These are phyloP conservation scores for Synergus gifuensis DNA, from an alignment of 2,888 invertebrate species.

Conservation along the genomic window DNA sequence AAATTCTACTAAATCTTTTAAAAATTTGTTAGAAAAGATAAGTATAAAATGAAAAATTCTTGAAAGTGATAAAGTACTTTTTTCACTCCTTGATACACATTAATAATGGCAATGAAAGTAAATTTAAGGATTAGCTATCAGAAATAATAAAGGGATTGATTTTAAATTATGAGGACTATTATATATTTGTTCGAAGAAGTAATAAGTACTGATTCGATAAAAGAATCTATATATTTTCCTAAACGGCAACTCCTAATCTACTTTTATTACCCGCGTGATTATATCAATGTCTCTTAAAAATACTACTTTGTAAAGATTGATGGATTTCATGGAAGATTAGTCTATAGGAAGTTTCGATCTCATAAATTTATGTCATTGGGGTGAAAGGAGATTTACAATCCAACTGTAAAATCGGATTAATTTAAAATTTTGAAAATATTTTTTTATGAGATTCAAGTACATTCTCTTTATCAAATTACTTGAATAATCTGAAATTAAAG, in stretches of 20 bases:
- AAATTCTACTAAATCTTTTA: background rate
- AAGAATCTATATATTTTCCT: slow-evolving; percentile 9
- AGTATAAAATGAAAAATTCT: too few relatives aligned
- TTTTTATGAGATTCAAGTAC: too few relatives aligned
- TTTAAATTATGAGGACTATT: slow-evolving; percentile 18
- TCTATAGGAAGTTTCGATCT: background rate
- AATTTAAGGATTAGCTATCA: slow-evolving; percentile 7
- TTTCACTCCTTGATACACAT: background rate
- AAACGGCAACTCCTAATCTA: background rate
- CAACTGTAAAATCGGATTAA: background rate
- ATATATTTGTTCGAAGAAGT: background rate
- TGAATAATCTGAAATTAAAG: too few relatives aligned
- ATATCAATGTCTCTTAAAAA: background rate
- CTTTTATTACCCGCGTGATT: slow-evolving; percentile 17
- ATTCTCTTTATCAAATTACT: too few relatives aligned
- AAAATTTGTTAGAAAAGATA: too few relatives aligned
- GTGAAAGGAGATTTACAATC: background rate
- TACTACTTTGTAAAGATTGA: background rate
- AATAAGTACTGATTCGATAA: slow-evolving; percentile 28
- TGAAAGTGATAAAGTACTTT: too few relatives aligned
- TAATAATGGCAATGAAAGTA: background rate
- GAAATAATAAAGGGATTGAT: background rate
- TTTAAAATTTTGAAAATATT: too few relatives aligned
- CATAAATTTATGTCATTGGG: background rate
- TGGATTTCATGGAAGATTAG: background rate